phyloP scores from a whole-genome alignment of 2,888 invertebrate species.

The Carcina quercana region DNA sequence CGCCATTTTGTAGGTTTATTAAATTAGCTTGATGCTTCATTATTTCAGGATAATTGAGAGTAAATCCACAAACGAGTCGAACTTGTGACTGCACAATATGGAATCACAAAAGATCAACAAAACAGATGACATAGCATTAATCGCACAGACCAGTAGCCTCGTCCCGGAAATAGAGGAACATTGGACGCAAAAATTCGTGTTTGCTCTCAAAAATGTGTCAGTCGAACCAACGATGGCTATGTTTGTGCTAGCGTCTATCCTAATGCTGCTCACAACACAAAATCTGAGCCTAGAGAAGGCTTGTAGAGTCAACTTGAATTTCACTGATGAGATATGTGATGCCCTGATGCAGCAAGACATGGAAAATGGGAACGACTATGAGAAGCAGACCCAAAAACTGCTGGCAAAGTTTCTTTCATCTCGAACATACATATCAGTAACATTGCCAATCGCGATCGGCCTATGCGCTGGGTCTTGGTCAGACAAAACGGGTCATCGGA shows the following conservation, averaged over 20 bases:
- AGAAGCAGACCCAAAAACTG: constrained; percentile 77
- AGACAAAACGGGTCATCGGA: constrained; percentile 77
- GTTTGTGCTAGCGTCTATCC: constrained; percentile 26
- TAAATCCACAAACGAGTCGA: too few species aligned
- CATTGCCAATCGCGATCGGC: constrained; percentile 83
- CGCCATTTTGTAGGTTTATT: too few species aligned
- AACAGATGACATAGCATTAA: too few species aligned
- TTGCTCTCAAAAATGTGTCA: constrained; percentile 19
- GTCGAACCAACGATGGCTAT: constrained; percentile 29
- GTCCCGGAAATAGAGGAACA: too few species aligned
- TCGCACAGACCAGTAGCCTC: too few species aligned
- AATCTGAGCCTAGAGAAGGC: constrained; percentile 81
- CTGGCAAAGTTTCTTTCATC: constrained; percentile 84
- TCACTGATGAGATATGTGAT: constrained; percentile 79
- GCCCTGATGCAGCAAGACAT: constrained; percentile 80
- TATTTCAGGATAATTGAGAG: too few species aligned
- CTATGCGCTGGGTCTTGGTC: constrained; percentile 86
- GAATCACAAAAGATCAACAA: too few species aligned
- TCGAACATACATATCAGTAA: constrained; percentile 86
- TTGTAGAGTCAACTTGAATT: constrained; percentile 80
- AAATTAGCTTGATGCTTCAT: too few species aligned
- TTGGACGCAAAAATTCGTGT: constrained; percentile 5
- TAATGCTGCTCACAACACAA: constrained; percentile 79
- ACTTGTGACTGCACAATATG: too few species aligned
- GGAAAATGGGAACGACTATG: constrained; percentile 60